Base-by-base conservation (phyloP, 2,888 invertebrate species). In the Chrysopilus asiliformis region DNA sequence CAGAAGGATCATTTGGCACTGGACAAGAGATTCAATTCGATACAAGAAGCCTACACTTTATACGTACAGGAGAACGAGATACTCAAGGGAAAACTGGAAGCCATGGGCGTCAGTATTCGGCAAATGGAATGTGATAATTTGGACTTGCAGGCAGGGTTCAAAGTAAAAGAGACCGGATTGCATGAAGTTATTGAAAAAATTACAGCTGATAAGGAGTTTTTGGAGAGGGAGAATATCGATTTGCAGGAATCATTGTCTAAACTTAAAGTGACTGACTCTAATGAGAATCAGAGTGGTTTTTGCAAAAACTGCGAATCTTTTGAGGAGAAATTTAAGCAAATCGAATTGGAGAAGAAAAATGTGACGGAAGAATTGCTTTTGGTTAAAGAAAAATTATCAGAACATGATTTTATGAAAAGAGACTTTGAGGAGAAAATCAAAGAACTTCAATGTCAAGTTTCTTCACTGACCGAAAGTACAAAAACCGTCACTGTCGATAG, bases 161-260 rank as follows among this genome's bases (percentile, higher is more conserved):
- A 49, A 50, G 36, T 44, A 55, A 42, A 61, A 2, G 48, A 49
- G 7, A 45, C 35, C 7, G 55, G 58, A 39, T 52, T 53, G 18
- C 36, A 47, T 6, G 54, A 59, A 40, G 46, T 55, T 3, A 51
- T 58, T 15, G 53, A 56, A 18, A 52, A 53, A 30, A 51, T 55
- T 3, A 13, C 12, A 10, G 3, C 17, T n/a, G 22, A 25, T 9
- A 28, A 34, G 4, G 33, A 38, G 13, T 26, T 10, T 26, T 26
- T n/a, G 13, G 5, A 26, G 41, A 10, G 25, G 15, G 7, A 41
- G 41, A 41, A 32, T 42, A 6, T 36, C 4, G 39, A 42, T 22
- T 26, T 47, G 5, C 34, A 41, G 34, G 34, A 20, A 7, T 38
- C 39, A 14, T 36, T 45, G 12, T 35, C 43, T 28, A 26, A 33